Evolutionary conservation across 1,140 invertebrate genomes (phyloP).

Genomic region (Galendromus occidentalis): DNA sequence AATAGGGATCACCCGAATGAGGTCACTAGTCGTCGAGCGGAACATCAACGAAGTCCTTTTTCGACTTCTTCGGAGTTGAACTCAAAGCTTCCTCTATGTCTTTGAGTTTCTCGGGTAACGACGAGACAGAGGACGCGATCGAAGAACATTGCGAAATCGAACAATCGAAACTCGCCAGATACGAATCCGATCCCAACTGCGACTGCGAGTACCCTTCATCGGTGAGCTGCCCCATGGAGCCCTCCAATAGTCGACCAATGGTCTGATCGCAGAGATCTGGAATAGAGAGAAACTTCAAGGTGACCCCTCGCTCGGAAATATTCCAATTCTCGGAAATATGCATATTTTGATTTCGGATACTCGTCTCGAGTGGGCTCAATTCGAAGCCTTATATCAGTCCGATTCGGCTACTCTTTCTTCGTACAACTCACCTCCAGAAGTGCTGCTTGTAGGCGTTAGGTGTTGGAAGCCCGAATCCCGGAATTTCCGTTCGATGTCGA

Average conservation of each 20-base stretch:
- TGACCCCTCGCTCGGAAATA: too few relatives aligned
- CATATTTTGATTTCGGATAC: too few relatives aligned
- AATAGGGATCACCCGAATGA: slow-evolving; percentile 6
- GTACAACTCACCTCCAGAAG: not conserved
- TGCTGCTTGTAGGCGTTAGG: not conserved
- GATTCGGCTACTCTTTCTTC: too few relatives aligned
- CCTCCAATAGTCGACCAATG: not conserved
- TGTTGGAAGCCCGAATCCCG: not conserved
- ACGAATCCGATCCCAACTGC: not conserved
- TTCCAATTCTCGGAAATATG: too few relatives aligned
- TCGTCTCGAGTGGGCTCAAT: too few relatives aligned
- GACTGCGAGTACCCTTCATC: slow-evolving; percentile 6
- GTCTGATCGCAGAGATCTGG: slow-evolving; percentile 8
- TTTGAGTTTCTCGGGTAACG: not conserved
- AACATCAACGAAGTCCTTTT: not conserved
- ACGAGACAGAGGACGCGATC: not conserved
- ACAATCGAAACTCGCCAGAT: slow-evolving; percentile 5
- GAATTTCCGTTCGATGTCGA: not conserved
- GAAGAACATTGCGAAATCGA: not conserved
- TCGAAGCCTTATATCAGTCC: too few relatives aligned
- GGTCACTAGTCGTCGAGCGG: not conserved
- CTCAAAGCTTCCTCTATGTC: not conserved
- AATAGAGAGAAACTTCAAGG: too few relatives aligned
- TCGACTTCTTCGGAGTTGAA: slow-evolving; percentile 2
- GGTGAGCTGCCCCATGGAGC: not conserved